phyloP scores from a whole-genome alignment of 2,797 vertebrate species.

The Botia kubotai region DNA sequence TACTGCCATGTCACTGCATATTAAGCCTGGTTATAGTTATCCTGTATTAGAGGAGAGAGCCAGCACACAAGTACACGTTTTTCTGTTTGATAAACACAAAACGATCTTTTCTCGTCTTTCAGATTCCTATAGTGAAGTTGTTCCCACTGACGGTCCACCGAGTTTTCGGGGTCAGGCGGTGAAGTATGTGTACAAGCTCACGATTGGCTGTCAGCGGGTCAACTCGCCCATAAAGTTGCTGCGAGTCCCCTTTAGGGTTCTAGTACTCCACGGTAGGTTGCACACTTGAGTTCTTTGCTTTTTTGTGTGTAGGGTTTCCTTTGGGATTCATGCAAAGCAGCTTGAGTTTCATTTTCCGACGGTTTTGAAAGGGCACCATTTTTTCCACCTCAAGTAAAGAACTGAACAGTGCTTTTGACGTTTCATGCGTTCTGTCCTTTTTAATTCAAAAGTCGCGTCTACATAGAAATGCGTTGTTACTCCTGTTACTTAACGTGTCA shows the following conservation, averaged over 20 bases:
- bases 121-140: slow-evolving; percentile 93
- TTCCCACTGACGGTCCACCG: slow-evolving; percentile 91
- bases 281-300: not conserved
- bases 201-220: slow-evolving; percentile 97
- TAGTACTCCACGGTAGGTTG: slow-evolving; percentile 89
- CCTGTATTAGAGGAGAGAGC: no score
- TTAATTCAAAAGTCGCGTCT: not conserved
- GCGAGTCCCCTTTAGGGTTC: slow-evolving; percentile 93
- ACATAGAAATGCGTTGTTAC: no score
- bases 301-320: not conserved
- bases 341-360: not conserved
- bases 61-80: not conserved
- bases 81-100: not conserved
- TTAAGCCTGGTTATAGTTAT: not conserved
- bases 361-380: not conserved
- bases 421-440: not conserved
- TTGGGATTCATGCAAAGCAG: slow-evolving; percentile 15
- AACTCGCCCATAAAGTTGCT: slow-evolving; percentile 98
- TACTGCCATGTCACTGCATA: not conserved
- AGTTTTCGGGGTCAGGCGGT: slow-evolving; percentile 96
- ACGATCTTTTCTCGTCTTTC: slow-evolving; percentile 34
- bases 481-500: no score
- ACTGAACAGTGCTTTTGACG: not conserved
- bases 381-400: no score
- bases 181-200: slow-evolving; percentile 98